Evolutionary conservation across 2,888 invertebrate species (phyloP).

Genomic region (Ophion ellenae): DNA sequence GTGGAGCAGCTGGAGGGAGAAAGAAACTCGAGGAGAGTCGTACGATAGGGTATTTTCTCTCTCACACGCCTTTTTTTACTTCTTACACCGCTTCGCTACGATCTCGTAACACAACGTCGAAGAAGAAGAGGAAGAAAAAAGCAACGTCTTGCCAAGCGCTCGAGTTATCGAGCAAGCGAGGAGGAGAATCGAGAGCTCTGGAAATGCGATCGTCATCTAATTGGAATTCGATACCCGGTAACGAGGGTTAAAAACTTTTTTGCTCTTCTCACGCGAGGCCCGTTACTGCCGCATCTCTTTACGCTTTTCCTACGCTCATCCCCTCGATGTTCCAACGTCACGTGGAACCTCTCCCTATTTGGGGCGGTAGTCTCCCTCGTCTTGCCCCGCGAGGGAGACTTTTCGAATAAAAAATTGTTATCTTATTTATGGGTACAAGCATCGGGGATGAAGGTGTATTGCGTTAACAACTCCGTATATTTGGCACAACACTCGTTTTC

Average conservation of each 20-base stretch:
- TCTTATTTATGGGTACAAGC: constrained; percentile 81
- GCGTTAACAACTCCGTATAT: constrained; percentile 63
- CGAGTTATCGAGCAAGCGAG: constrained; percentile 48
- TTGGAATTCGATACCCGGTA: constrained; percentile 82
- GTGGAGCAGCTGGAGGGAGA: constrained; percentile 46
- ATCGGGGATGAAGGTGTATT: constrained; percentile 73
- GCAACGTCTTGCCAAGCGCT: constrained; percentile 22
- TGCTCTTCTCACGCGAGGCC: constrained; percentile 71
- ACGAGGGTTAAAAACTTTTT: constrained; percentile 82
- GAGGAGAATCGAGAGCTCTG: constrained; percentile 64
- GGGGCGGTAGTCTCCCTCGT: constrained; percentile 41
- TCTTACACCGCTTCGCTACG: constrained; percentile 17
- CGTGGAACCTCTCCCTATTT: constrained; percentile 60
- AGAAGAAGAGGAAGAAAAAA: constrained; percentile 46
- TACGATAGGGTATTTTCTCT: constrained; percentile 44
- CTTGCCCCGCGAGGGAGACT: constrained; percentile 60
- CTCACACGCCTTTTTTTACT: constrained; percentile 28
- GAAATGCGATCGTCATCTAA: constrained; percentile 82
- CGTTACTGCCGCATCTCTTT: constrained; percentile 42
- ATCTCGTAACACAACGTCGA: constrained; percentile 39
- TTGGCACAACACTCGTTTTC: constrained; percentile 38
- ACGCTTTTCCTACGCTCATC: constrained; percentile 66
- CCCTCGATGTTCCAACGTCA: constrained; percentile 54
- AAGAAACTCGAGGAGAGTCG: constrained; percentile 50
- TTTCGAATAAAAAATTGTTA: constrained; percentile 81